phyloP scores from a whole-genome alignment of 2,888 invertebrate species.

The Diaphora mendica region DNA sequence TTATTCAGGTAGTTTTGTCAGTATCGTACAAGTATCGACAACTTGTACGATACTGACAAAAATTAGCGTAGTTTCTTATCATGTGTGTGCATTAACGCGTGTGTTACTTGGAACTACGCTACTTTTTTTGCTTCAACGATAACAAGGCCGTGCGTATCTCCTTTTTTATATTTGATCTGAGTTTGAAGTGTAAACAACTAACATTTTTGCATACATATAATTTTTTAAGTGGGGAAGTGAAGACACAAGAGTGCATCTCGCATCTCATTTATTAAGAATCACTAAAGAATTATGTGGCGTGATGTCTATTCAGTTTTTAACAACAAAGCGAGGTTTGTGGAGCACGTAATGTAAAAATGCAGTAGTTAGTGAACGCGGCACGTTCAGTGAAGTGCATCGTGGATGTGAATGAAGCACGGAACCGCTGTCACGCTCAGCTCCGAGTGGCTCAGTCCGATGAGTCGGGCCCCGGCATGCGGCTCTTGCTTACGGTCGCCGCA shows the following conservation, averaged over 20 bases:
- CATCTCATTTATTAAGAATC: conserved; percentile 35
- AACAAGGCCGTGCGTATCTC: too few relatives aligned
- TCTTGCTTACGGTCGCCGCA: conserved; percentile 47
- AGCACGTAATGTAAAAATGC: conserved; percentile 39
- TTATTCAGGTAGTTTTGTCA: too few relatives aligned
- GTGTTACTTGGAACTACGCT: too few relatives aligned
- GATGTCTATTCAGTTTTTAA: conserved; percentile 23
- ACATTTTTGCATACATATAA: too few relatives aligned
- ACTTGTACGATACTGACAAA: too few relatives aligned
- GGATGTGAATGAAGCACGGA: conserved; percentile 43
- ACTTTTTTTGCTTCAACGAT: too few relatives aligned
- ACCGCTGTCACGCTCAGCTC: conserved; percentile 49
- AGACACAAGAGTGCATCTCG: neutral
- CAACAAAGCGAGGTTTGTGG: conserved; percentile 28
- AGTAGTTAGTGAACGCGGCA: conserved; percentile 36
- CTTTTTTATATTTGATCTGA: too few relatives aligned
- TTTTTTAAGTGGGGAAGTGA: too few relatives aligned
- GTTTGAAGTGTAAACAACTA: too few relatives aligned
- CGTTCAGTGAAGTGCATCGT: conserved; percentile 61
- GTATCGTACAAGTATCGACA: too few relatives aligned
- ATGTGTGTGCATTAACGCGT: too few relatives aligned
- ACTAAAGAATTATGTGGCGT: conserved; percentile 26
- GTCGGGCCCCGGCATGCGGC: conserved; percentile 25
- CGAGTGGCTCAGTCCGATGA: conserved; percentile 18
- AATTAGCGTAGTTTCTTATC: too few relatives aligned